These are phyloP conservation scores for Empidonax traillii DNA, from an alignment of 2,113 vertebrate species.

Conservation along the genomic window DNA sequence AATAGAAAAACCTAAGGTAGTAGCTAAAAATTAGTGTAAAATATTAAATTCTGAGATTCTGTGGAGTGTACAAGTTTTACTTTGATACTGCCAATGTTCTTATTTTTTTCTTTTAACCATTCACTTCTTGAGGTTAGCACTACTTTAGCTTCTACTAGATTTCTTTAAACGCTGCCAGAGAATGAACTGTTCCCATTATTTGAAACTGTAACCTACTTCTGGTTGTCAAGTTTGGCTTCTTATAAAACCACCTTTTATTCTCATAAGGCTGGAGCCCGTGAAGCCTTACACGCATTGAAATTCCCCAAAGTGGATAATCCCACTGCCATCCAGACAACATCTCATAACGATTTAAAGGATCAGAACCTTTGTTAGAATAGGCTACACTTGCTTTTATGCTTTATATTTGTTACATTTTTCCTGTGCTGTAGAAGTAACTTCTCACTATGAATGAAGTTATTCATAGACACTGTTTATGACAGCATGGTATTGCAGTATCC, in stretches of 20 bases:
- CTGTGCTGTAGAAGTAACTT: neutral
- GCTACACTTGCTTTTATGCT: neutral
- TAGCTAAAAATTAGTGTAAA: neutral
- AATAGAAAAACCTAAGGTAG: neutral
- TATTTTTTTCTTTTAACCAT: neutral
- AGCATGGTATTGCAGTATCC: neutral
- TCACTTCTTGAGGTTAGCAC: neutral
- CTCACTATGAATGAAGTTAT: neutral
- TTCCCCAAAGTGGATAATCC: neutral
- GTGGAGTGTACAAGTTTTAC: neutral
- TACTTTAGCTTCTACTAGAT: neutral
- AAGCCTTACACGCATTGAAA: neutral
- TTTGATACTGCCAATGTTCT: neutral
- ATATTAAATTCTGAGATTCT: neutral
- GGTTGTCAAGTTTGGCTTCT: neutral
- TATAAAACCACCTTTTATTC: neutral
- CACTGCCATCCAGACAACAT: fast-evolving
- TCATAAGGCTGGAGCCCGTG: neutral
- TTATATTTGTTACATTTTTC: neutral
- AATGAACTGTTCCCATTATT: neutral
- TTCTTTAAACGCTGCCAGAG: neutral
- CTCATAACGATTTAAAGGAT: neutral
- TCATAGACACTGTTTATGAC: neutral
- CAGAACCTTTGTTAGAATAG: neutral
- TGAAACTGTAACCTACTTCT: neutral